A percentile compares a stretch with the other conserved stretches of the same genome.
phyloP scores from a whole-genome alignment of 2,113 vertebrate genomes.

The Corvus hawaiiensis region DNA sequence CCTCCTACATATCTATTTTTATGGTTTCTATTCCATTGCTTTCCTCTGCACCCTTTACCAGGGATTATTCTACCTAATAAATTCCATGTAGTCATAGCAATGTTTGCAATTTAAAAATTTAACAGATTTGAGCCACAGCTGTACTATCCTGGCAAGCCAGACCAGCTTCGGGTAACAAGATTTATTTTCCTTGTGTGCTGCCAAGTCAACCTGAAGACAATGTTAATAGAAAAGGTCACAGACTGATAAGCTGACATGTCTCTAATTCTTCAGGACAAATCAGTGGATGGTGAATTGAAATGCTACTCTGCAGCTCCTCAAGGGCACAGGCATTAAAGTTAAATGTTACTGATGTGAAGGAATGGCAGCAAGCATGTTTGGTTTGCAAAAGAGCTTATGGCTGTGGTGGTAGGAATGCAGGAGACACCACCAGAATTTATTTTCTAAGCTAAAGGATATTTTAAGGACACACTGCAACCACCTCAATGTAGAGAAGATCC shows the following conservation, averaged over 20 bases:
- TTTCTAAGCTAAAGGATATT: constrained; percentile 48
- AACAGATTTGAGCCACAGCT: constrained; percentile 29
- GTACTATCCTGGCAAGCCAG: not conserved
- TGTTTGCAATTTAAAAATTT: constrained; percentile 43
- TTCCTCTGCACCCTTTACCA: not conserved
- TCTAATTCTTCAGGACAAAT: constrained; percentile 63
- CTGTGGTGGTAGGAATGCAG: constrained; percentile 8
- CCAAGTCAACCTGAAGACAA: constrained; percentile 65
- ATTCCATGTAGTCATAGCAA: constrained; percentile 11
- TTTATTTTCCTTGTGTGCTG: constrained; percentile 63
- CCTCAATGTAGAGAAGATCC: not conserved
- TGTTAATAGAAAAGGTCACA: constrained; percentile 75
- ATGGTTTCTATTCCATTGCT: not conserved
- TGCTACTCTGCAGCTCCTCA: constrained; percentile 56
- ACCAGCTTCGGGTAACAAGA: constrained; percentile 39
- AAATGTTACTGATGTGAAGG: constrained; percentile 70
- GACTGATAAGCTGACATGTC: constrained; percentile 60
- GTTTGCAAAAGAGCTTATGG: constrained; percentile 46
- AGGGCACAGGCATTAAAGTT: constrained; percentile 66
- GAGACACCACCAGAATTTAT: constrained; percentile 34
- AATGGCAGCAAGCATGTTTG: constrained; percentile 41
- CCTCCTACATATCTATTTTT: not conserved
- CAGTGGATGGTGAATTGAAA: constrained; percentile 14
- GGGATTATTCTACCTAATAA: constrained; percentile 41
- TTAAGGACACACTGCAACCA: not conserved